Conservation (phyloP, 2,797 vertebrate species). For the Muscicapa striata region DNA sequence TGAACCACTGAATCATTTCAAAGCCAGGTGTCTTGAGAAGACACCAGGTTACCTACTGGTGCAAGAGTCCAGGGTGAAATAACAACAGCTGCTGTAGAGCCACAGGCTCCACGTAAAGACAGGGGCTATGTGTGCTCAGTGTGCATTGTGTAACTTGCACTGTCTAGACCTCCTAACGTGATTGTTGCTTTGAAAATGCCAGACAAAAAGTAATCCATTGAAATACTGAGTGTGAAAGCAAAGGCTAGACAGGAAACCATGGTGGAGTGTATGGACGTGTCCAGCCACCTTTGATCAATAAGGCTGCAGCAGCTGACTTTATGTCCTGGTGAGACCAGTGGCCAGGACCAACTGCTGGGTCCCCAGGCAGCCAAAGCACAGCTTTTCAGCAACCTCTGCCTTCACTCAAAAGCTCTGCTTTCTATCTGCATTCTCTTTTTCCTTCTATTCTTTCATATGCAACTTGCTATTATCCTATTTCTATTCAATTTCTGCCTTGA, state of each 20-base stretch:
- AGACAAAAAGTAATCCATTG: not conserved
- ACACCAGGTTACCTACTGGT: not conserved
- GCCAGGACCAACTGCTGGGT: not conserved
- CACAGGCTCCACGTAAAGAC: not conserved
- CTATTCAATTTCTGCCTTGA: slow-evolving; percentile 22
- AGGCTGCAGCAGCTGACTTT: not conserved
- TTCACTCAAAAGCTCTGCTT: not conserved
- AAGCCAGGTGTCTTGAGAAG: not conserved
- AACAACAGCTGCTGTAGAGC: not conserved
- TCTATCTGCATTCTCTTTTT: not conserved
- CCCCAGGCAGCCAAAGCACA: slow-evolving; percentile 5
- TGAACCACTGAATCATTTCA: not conserved
- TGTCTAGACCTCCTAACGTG: not conserved
- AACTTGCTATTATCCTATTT: slow-evolving; percentile 16
- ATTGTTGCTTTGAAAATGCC: not conserved
- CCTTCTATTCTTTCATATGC: not conserved
- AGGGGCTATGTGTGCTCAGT: rapidly evolving
- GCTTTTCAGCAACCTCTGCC: not conserved
- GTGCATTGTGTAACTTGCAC: not conserved
- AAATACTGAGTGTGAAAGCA: not conserved
- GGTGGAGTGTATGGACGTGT: not conserved
- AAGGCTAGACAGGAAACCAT: not conserved
- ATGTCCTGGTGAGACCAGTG: not conserved
- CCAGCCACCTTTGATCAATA: not conserved
- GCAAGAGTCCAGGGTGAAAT: not conserved